Percentiles rank a stretch among this genome's conserved stretches.
Conservation (phyloP, 2,113 vertebrate species). For the Gallinago media region DNA sequence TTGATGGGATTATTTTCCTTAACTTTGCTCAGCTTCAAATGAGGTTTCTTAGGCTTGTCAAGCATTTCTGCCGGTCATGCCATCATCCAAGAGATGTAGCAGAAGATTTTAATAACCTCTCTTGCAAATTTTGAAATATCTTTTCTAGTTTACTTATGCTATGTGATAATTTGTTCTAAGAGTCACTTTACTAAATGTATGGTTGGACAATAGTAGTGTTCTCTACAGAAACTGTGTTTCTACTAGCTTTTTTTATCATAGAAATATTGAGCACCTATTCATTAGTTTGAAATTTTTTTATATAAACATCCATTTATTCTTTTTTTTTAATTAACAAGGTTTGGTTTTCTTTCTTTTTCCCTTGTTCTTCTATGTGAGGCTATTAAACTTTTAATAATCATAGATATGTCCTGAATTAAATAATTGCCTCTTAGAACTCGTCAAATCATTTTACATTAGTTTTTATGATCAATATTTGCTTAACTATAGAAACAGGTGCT, state of each 20-base stretch:
- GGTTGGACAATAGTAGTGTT: not conserved
- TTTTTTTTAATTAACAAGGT: not conserved
- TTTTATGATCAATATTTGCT: not conserved
- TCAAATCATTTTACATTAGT: not conserved
- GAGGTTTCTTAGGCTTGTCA: not conserved
- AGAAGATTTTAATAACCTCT: not conserved
- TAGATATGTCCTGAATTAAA: not conserved
- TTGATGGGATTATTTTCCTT: not conserved
- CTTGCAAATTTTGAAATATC: not conserved
- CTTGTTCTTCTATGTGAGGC: fast-evolving
- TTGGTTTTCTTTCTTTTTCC: not conserved
- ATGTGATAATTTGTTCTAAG: not conserved
- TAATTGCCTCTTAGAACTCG: not conserved
- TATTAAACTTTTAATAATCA: not conserved
- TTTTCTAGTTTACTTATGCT: not conserved
- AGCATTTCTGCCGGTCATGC: not conserved
- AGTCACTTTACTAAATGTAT: not conserved
- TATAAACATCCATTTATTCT: not conserved
- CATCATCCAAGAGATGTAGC: not conserved
- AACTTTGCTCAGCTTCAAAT: not conserved
- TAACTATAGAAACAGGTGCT: not conserved
- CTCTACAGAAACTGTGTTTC: not conserved
- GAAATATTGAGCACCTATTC: not conserved
- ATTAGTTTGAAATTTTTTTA: not conserved
- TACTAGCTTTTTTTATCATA: not conserved